A percentile compares a stretch with the other conserved stretches of the same genome.
Evolutionary conservation across 2,797 vertebrate genomes (phyloP).

Genomic region (Parauchenoglanis punctatus): DNA sequence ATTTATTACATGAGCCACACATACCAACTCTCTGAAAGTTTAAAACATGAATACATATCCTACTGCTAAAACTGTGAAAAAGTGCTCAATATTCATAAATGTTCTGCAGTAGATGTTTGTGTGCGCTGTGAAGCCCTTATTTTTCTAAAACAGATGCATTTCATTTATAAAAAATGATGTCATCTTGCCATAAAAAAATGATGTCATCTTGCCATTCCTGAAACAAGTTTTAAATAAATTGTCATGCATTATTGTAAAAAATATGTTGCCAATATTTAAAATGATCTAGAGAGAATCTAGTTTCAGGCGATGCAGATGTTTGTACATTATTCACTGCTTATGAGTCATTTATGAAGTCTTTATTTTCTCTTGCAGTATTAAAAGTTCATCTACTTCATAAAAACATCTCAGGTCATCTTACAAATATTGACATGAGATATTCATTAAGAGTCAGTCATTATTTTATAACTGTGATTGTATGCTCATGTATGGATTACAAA

Average conservation of each 20-base stretch:
- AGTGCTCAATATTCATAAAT: too few relatives aligned
- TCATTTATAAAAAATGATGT: conserved; percentile 6
- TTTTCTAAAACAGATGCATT: conserved; percentile 10
- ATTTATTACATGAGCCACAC: neutral
- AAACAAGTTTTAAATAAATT: conserved; percentile 3
- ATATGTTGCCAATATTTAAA: conserved; percentile 5
- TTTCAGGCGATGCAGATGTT: conserved; percentile 11
- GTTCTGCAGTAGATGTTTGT: neutral
- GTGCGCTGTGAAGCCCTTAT: neutral
- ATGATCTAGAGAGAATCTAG: neutral
- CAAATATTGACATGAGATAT: neutral
- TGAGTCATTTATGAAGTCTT: conserved; percentile 21
- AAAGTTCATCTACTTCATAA: conserved; percentile 1
- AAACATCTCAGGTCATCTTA: neutral
- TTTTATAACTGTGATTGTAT: neutral
- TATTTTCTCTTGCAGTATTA: conserved; percentile 15
- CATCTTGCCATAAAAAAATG: neutral
- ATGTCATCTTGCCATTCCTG: neutral
- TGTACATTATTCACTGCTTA: conserved; percentile 16
- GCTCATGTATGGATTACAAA: neutral
- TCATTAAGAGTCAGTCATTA: neutral
- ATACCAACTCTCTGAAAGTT: neutral
- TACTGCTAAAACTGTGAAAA: neutral
- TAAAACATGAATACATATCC: neutral
- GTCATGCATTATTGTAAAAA: conserved; percentile 10